Conservation (phyloP, 1,140 invertebrate species). For the Bathynomus jamesi region DNA sequence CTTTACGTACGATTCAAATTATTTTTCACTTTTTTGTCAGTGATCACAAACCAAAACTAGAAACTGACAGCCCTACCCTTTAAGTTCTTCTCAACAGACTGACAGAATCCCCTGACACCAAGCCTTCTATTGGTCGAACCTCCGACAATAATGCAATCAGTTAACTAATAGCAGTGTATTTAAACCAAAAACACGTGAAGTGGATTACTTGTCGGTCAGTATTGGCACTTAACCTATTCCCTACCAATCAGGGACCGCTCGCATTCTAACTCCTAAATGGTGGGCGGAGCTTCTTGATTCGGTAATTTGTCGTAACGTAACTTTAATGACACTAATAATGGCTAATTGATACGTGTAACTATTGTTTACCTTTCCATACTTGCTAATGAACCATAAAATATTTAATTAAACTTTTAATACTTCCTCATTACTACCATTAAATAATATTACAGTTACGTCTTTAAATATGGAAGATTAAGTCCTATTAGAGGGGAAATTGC, state of each 20-base stretch:
- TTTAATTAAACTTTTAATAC: too few species aligned
- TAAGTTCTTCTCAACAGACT: conserved; percentile 1
- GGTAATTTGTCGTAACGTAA: conserved; percentile 12
- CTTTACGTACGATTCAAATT: too few species aligned
- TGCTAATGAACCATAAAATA: too few species aligned
- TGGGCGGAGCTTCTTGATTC: conserved; percentile 16
- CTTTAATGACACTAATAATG: neutral
- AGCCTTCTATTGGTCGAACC: conserved; percentile 12
- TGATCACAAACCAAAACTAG: too few species aligned
- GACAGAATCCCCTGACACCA: conserved; percentile 12
- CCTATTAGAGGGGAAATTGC: neutral
- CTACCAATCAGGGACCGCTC: conserved; percentile 28
- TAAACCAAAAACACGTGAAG: conserved; percentile 35
- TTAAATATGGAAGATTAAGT: conserved; percentile 1
- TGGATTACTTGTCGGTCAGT: conserved; percentile 34
- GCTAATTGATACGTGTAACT: neutral
- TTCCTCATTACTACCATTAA: too few species aligned
- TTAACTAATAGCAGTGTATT: conserved; percentile 35
- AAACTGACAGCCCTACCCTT: neutral
- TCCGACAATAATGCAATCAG: conserved; percentile 29
- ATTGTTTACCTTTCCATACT: too few species aligned
- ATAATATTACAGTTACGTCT: conserved; percentile 10
- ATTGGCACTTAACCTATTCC: conserved; percentile 34
- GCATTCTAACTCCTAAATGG: conserved; percentile 30
- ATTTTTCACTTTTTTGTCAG: too few species aligned